Percentiles rank a stretch among this genome's conserved stretches.
phyloP scores from a whole-genome alignment of 2,888 invertebrate species.

The Dasysyrphus albostriatus region DNA sequence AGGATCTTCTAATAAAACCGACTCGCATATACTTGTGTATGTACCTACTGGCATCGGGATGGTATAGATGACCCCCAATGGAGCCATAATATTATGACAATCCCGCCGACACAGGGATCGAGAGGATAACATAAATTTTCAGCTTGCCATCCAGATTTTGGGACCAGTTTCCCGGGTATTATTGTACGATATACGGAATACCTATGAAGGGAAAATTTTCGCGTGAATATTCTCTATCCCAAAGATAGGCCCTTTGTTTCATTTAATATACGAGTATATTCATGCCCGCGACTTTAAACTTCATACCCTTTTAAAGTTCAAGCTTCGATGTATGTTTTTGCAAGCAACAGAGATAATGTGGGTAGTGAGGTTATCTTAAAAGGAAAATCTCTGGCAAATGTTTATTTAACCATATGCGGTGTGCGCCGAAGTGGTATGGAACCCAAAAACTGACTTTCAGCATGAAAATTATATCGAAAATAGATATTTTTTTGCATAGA shows the following conservation, averaged over 20 bases:
- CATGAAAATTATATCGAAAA: too few species aligned
- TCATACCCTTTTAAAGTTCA: neutral
- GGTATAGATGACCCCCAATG: constrained; percentile 64
- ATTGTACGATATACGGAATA: too few species aligned
- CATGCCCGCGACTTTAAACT: neutral
- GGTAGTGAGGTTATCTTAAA: too few species aligned
- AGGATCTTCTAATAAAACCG: constrained; percentile 9
- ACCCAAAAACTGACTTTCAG: too few species aligned
- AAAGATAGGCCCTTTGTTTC: neutral
- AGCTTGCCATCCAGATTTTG: constrained; percentile 54
- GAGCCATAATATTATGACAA: constrained; percentile 74
- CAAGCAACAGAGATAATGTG: too few species aligned
- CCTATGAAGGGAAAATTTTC: constrained; percentile 42
- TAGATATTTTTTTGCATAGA: too few species aligned
- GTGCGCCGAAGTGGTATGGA: too few species aligned
- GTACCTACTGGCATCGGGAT: neutral
- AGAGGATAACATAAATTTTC: constrained; percentile 69
- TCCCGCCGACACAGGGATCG: constrained; percentile 47
- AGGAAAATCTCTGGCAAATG: too few species aligned
- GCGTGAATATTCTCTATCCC: constrained; percentile 62
- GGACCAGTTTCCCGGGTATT: constrained; percentile 22
- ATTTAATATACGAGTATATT: neutral
- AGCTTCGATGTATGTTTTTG: neutral
- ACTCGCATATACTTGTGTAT: neutral
- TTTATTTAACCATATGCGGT: too few species aligned